Conservation (phyloP, 2,888 invertebrate genomes). For the Nemapogon koenigi region DNA sequence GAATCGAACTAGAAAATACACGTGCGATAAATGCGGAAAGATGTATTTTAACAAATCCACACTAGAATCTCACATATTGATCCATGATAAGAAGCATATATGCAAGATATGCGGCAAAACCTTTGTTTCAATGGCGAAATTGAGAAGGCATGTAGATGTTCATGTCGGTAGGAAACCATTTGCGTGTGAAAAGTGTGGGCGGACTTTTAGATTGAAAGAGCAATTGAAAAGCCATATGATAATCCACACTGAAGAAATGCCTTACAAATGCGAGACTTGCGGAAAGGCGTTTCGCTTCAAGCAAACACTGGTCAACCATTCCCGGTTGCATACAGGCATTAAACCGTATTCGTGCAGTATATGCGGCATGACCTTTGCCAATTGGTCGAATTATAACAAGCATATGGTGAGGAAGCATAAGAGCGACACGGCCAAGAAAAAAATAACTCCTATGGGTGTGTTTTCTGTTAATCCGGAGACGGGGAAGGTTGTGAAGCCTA, state of each 20-base stretch:
- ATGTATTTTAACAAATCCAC: constrained; percentile 53
- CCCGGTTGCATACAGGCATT: constrained; percentile 17
- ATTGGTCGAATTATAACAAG: constrained; percentile 20
- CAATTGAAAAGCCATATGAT: constrained; percentile 77
- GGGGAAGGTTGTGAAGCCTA: not conserved
- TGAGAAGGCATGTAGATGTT: constrained; percentile 48
- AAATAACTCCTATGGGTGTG: constrained; percentile 14
- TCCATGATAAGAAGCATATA: constrained; percentile 45
- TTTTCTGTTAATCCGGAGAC: constrained; percentile 13
- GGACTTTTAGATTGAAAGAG: constrained; percentile 68
- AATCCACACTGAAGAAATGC: constrained; percentile 81
- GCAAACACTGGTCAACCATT: constrained; percentile 63
- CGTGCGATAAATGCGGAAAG: constrained; percentile 52
- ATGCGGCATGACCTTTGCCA: constrained; percentile 16
- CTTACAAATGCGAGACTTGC: constrained; percentile 77
- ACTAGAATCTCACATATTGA: constrained; percentile 45
- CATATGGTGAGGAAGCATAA: constrained; percentile 20
- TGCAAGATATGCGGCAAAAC: constrained; percentile 51
- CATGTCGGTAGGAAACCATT: constrained; percentile 49
- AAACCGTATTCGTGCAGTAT: constrained; percentile 17
- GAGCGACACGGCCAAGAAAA: constrained; percentile 14
- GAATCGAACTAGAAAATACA: constrained; percentile 29
- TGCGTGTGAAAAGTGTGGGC: constrained; percentile 49
- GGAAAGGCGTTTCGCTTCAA: constrained; percentile 78
- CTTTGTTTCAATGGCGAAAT: constrained; percentile 47